These are phyloP conservation scores for Passer montanus DNA, from an alignment of 2,113 vertebrate species.

Conservation along the genomic window DNA sequence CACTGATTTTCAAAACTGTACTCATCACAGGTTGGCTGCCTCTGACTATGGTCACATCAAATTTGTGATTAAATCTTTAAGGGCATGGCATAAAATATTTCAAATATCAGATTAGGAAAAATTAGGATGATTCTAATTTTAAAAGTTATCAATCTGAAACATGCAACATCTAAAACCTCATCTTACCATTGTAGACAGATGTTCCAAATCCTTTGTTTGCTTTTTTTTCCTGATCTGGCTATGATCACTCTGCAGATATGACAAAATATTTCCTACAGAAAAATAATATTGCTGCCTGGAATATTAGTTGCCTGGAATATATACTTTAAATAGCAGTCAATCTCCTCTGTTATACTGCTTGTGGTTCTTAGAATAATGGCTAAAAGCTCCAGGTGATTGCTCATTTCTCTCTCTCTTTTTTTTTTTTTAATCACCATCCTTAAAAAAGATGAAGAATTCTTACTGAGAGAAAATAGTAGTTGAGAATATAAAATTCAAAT, in stretches of 20 bases:
- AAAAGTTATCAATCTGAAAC: neutral
- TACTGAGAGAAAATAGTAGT: conserved; percentile 4
- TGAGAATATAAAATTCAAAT: conserved; percentile 9
- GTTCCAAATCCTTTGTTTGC: neutral
- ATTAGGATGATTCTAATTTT: neutral
- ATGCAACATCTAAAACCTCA: neutral
- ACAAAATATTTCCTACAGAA: neutral
- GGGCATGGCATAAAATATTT: neutral
- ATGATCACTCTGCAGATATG: neutral
- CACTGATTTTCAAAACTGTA: neutral
- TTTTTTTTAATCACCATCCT: neutral
- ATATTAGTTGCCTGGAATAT: neutral
- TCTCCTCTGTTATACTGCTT: neutral
- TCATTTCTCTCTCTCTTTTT: neutral
- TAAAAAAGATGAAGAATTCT: conserved; percentile 1
- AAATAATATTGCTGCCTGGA: neutral
- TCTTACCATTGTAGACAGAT: neutral
- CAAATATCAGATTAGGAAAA: neutral
- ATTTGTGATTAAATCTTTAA: neutral
- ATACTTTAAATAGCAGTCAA: neutral
- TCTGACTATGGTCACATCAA: neutral
- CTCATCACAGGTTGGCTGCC: neutral
- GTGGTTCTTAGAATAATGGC: neutral
- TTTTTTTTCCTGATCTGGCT: neutral
- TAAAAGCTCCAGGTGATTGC: neutral